A percentile compares a stretch with the other conserved stretches of the same genome.
phyloP scores from a whole-genome alignment of 2,797 vertebrate species.

The Valencia hispanica region DNA sequence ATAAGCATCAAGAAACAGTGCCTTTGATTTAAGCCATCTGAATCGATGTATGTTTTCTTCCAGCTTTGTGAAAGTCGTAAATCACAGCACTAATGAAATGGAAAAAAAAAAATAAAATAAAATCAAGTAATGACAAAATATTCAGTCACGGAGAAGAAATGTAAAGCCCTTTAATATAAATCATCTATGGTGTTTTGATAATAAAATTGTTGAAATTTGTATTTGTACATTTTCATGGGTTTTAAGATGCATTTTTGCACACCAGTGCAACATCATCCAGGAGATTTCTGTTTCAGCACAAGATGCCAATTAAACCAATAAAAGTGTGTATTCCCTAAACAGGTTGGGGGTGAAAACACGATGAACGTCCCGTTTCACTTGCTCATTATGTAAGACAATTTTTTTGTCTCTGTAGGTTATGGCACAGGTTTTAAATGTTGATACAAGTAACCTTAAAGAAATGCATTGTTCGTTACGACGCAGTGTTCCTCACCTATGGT shows the following conservation, averaged over 20 bases:
- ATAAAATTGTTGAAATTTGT: constrained; percentile 71
- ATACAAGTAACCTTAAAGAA: neutral
- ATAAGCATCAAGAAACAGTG: constrained; percentile 64
- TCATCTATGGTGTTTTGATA: constrained; percentile 73
- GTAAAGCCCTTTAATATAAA: constrained; percentile 56
- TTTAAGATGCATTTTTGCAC: constrained; percentile 52
- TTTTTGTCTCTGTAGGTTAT: neutral
- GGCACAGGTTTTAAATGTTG: neutral
- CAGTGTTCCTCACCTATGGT: neutral
- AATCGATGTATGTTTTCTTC: constrained; percentile 12
- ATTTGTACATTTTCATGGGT: constrained; percentile 27
- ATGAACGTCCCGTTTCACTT: neutral
- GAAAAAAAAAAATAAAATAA: constrained; percentile 20
- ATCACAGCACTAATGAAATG: constrained; percentile 47
- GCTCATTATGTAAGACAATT: neutral
- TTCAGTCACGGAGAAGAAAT: constrained; percentile 43
- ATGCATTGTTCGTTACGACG: neutral
- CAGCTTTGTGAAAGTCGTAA: constrained; percentile 18
- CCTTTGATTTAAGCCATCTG: constrained; percentile 69
- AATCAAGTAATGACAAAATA: constrained; percentile 27
- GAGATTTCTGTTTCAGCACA: neutral
- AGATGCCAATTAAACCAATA: neutral
- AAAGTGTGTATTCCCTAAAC: neutral
- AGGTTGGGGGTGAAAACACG: neutral
- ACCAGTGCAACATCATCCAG: constrained; percentile 5